Evolutionary conservation across 2,113 vertebrate genomes (phyloP).

Genomic region (Clarias macrocephalus): DNA sequence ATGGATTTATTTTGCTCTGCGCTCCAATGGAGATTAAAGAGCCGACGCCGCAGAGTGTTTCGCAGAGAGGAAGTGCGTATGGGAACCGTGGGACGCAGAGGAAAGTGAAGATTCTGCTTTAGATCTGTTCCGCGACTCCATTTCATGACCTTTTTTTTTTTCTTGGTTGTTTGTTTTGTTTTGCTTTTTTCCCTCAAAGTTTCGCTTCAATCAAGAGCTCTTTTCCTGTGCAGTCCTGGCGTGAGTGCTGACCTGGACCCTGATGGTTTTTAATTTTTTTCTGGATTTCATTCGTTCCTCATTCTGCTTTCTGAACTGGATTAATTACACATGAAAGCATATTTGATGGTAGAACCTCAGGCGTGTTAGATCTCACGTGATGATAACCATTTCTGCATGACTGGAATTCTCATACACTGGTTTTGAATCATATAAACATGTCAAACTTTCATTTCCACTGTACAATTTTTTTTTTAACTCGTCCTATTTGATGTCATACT

Average conservation of each 20-base stretch:
- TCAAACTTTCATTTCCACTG: not conserved
- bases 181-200: conserved; percentile 47
- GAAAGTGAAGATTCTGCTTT: conserved; percentile 49
- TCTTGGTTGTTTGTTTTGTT: not conserved
- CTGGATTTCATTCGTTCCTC: conserved; percentile 41
- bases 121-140: conserved; percentile 37
- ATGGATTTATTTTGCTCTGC: conserved; percentile 58
- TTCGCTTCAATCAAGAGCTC: conserved; percentile 60
- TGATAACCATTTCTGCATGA: not conserved
- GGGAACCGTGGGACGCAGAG: conserved; percentile 52
- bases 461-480: not conserved
- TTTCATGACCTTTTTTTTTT: conserved; percentile 48
- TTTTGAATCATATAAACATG: not conserved
- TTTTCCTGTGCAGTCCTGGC: conserved; percentile 59
- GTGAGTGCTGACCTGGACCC: conserved; percentile 31
- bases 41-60: conserved; percentile 44
- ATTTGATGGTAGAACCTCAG: conserved; percentile 58
- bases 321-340: conserved; percentile 55
- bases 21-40: conserved; percentile 63
- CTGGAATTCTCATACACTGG: not conserved
- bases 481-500: not conserved
- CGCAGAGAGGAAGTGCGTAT: conserved; percentile 54
- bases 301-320: conserved; percentile 48
- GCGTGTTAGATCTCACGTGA: conserved; percentile 43
- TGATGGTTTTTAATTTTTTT: conserved; percentile 17